Evolutionary conservation across 2,888 invertebrate species (phyloP).

Genomic region (Xanthia icteritia): DNA sequence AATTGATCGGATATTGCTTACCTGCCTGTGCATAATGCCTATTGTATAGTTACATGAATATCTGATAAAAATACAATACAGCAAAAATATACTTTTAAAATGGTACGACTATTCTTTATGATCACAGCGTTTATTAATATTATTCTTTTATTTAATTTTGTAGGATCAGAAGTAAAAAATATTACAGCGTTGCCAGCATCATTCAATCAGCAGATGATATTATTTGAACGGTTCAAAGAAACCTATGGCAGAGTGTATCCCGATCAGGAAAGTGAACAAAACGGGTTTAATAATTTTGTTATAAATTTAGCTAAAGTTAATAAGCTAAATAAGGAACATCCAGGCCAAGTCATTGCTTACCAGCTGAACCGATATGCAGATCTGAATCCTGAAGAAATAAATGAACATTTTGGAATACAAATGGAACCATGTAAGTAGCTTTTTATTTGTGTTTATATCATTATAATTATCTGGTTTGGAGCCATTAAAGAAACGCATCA

Average conservation of each 20-base stretch:
- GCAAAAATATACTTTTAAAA: constrained; percentile 3
- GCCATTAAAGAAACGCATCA: too few relatives aligned
- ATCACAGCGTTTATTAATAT: constrained; percentile 7
- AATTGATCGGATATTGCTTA: background rate
- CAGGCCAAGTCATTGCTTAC: constrained; percentile 67
- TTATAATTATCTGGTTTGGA: background rate
- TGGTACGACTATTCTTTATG: constrained; percentile 3
- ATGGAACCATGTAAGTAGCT: constrained; percentile 77
- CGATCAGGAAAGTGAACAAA: constrained; percentile 63
- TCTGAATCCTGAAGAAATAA: constrained; percentile 70
- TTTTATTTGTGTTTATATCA: background rate
- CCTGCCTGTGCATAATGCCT: background rate
- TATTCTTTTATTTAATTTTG: constrained; percentile 2
- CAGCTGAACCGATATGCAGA: constrained; percentile 78
- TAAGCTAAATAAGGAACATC: constrained; percentile 70
- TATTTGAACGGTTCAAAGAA: constrained; percentile 73
- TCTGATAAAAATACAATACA: background rate
- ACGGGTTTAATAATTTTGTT: constrained; percentile 73
- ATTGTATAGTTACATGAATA: background rate
- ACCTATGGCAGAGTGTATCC: constrained; percentile 75
- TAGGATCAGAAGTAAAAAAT: background rate
- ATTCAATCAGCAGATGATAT: constrained; percentile 36
- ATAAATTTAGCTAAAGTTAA: constrained; percentile 72
- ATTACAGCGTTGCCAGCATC: too few relatives aligned
- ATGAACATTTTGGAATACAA: constrained; percentile 72